phyloP scores from a whole-genome alignment of 2,113 vertebrate species.

The Pantherophis guttatus region DNA sequence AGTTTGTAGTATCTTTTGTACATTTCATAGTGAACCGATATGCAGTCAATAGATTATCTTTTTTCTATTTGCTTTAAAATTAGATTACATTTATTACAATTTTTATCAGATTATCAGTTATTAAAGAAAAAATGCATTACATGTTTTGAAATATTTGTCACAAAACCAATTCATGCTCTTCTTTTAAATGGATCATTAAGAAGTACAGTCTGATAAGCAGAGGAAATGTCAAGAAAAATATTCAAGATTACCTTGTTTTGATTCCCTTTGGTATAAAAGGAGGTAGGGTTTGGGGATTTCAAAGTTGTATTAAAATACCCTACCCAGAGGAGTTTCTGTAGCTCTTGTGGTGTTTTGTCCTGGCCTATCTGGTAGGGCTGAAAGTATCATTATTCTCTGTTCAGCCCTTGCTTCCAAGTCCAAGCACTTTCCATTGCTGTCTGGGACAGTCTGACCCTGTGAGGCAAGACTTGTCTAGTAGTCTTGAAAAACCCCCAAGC shows the following conservation, averaged over 20 bases:
- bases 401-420: not conserved
- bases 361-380: not conserved
- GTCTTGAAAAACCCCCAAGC: not conserved
- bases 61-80: not conserved
- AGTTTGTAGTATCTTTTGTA: not conserved
- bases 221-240: not conserved
- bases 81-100: not conserved
- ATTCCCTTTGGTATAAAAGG: not conserved
- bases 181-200: not conserved
- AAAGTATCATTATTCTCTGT: not conserved
- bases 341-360: not conserved
- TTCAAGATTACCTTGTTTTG: not conserved
- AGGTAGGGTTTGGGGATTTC: not conserved
- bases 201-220: not conserved
- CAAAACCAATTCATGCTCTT: not conserved
- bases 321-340: not conserved
- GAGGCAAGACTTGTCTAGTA: not conserved
- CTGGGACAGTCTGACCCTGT: not conserved
- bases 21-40: not conserved
- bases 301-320: not conserved
- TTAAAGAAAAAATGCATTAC: not conserved
- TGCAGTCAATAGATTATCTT: not conserved
- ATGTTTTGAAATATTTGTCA: conserved; percentile 20
- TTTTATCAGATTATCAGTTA: conserved; percentile 5
- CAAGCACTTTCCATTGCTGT: not conserved